phyloP scores from a whole-genome alignment of 1,140 invertebrate genomes.

The Caenorhabditis latens region DNA sequence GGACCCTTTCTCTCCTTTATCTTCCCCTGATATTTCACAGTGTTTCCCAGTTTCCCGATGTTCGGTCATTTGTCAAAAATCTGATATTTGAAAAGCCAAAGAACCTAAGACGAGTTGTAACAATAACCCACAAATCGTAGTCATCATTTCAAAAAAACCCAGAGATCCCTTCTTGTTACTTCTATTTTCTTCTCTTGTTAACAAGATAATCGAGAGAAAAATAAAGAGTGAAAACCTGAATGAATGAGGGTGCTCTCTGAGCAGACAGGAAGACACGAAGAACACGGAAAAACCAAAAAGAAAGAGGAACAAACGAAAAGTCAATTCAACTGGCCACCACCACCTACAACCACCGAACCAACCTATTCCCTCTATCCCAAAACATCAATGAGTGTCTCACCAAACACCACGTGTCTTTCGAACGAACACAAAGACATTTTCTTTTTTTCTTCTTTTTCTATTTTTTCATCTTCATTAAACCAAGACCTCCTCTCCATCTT shows the following conservation, averaged over 20 bases:
- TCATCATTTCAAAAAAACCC: background rate
- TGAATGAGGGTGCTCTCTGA: background rate
- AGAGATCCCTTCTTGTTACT: background rate
- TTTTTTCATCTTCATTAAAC: constrained; percentile 47
- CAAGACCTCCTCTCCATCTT: background rate
- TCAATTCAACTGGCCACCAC: background rate
- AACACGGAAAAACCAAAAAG: background rate
- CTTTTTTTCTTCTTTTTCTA: background rate
- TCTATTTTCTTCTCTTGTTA: background rate
- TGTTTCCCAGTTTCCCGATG: background rate
- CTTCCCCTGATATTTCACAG: too few relatives aligned
- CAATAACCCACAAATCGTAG: background rate
- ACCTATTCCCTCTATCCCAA: background rate
- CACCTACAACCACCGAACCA: background rate
- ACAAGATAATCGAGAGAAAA: background rate
- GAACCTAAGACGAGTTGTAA: background rate
- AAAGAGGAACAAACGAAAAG: background rate
- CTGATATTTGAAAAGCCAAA: background rate
- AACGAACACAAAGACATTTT: background rate
- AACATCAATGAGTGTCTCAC: background rate
- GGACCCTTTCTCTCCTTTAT: too few relatives aligned
- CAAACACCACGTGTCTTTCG: constrained; percentile 4
- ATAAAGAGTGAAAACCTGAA: background rate
- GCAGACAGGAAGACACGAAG: background rate
- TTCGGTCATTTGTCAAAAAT: constrained; percentile 16